phyloP scores from a whole-genome alignment of 2,888 invertebrate genomes.

The Hedychridium roseum region DNA sequence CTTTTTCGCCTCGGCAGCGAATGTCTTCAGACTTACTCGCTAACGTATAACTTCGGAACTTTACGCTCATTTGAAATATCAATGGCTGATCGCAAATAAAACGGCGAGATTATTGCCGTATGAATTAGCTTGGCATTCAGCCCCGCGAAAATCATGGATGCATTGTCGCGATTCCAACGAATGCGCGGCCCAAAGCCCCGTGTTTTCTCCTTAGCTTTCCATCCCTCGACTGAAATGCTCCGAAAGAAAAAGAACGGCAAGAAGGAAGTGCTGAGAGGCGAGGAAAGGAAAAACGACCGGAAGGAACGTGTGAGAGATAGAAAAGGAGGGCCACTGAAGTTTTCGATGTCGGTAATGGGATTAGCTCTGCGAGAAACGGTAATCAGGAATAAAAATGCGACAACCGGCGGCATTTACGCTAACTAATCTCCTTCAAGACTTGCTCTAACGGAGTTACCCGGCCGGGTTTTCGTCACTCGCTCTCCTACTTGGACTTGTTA shows the following conservation, averaged over 20 bases:
- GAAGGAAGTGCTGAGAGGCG: background rate
- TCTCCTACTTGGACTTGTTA: slow-evolving; percentile 46
- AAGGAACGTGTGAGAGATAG: slow-evolving; percentile 16
- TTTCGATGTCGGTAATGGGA: slow-evolving; percentile 47
- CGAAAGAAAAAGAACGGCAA: background rate
- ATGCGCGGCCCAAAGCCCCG: slow-evolving; percentile 9
- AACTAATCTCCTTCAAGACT: slow-evolving; percentile 58
- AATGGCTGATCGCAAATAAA: slow-evolving; percentile 26
- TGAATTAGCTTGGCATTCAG: slow-evolving; percentile 38
- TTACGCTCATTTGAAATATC: background rate
- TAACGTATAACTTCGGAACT: too few species aligned
- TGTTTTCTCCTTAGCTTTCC: slow-evolving; percentile 3
- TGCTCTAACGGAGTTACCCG: slow-evolving; percentile 47
- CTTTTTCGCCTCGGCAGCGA: slow-evolving; percentile 1
- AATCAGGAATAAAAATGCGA: slow-evolving; percentile 60
- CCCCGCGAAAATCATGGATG: slow-evolving; percentile 31
- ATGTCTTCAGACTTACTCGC: too few species aligned
- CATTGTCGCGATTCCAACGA: slow-evolving; percentile 35
- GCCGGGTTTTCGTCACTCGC: slow-evolving; percentile 29
- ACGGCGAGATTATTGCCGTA: slow-evolving; percentile 33
- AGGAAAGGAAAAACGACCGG: slow-evolving; percentile 1
- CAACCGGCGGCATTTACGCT: slow-evolving; percentile 57
- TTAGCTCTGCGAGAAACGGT: slow-evolving; percentile 55
- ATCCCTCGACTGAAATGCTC: background rate
- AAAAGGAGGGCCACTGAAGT: too few species aligned